Percentiles rank a stretch among this genome's conserved stretches.
These are phyloP conservation scores for Batillaria attramentaria DNA, from an alignment of 1,140 invertebrate genomes.

Conservation along the genomic window DNA sequence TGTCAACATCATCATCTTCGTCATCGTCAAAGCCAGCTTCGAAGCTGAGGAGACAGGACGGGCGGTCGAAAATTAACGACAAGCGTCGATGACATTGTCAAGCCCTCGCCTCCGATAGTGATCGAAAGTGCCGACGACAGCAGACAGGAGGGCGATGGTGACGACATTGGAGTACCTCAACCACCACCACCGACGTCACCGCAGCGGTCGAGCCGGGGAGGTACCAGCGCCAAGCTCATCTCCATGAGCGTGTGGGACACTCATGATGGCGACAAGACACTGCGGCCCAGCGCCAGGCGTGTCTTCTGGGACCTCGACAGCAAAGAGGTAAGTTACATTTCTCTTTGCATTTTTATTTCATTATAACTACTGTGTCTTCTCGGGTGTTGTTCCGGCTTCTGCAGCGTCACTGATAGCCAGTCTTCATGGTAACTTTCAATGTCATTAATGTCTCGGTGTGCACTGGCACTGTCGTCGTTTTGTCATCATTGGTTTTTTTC, in stretches of 20 bases:
- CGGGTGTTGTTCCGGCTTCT: too few relatives aligned
- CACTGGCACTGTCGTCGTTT: too few relatives aligned
- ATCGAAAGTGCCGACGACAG: too few relatives aligned
- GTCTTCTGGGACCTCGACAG: conserved; percentile 38
- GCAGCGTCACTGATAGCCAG: too few relatives aligned
- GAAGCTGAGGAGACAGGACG: conserved; percentile 15
- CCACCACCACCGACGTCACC: background rate
- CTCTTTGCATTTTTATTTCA: too few relatives aligned
- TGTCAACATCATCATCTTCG: conserved; percentile 22
- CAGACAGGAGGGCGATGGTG: background rate
- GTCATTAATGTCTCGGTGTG: too few relatives aligned
- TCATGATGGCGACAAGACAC: conserved; percentile 36
- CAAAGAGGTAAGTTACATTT: conserved; percentile 30
- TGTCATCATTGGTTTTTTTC: too few relatives aligned
- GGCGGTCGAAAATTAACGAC: conserved; percentile 13
- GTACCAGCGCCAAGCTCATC: conserved; percentile 39
- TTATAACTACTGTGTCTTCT: too few relatives aligned
- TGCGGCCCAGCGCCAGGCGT: background rate
- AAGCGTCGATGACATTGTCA: background rate
- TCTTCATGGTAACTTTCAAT: too few relatives aligned
- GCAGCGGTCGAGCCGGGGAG: conserved; percentile 3
- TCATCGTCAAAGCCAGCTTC: conserved; percentile 12
- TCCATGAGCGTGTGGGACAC: conserved; percentile 41
- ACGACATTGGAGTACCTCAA: background rate
- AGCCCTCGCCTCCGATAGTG: too few relatives aligned